Base-by-base conservation (phyloP, 1,140 invertebrate species). In the Drosophila tani region DNA sequence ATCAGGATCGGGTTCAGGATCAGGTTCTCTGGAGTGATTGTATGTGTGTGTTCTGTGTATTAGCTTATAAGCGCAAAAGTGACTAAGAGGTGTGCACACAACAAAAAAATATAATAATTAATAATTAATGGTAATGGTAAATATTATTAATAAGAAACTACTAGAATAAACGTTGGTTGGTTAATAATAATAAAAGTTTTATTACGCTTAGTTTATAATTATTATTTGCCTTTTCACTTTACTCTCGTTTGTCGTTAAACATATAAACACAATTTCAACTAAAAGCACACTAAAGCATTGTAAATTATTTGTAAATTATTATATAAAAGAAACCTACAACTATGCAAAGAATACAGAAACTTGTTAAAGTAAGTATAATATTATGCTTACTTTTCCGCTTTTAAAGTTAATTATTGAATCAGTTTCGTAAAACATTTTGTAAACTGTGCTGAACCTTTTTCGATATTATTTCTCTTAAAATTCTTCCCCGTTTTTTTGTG, bases 201-300 rank as follows among this genome's bases (percentile, higher is more conserved):
- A 63, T 75, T 74, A 62, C 41, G 70, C 70, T 63, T 73, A 59
- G 43, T 38, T 55, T 75, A 74, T 76, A 83, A 58, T 69, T 73
- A 78, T 85, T 85, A 81, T 85, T 85, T 85, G 79, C 79, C 64
- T 82, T 84, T 86, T 85, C 82, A 85, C 82, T 84, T 85, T 58
- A 81, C 78, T 85, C 80, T 85, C 80, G 15, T 32, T 76, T 43
- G 21, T 50, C 47, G 57, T 65, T 73, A 83, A 81, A 69, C 56
- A 82, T 71, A 68, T 71, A 73, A 83, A 83, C 66, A 83, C 57
- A 83, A 83, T 76, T 76, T 78, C 51, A 85, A 84, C 82, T 81
- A 84, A 85, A 80, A 74, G 74, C 74, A 69, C 79, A 80, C 64
- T 71, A 64, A 86, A 85, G 74, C 79, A 62, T 70, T 75, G 55